Conservation (phyloP, 2,113 vertebrate genomes). For the Campylorhamphus procurvoides region DNA sequence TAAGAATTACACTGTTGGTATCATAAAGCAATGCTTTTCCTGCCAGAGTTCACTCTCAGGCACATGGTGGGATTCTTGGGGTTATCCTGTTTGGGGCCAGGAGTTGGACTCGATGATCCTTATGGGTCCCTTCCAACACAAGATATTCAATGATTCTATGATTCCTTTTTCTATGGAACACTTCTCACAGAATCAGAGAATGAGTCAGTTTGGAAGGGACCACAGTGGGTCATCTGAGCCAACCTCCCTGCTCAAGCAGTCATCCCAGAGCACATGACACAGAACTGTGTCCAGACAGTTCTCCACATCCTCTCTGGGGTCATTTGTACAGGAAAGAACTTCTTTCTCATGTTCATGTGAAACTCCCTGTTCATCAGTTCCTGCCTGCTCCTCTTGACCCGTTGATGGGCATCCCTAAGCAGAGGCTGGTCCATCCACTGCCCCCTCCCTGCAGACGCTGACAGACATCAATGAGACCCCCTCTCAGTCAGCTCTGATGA, state of each 20-base stretch:
- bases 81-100: background rate
- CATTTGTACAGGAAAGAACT: background rate
- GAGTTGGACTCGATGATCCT: background rate
- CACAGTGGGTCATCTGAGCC: background rate
- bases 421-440: background rate
- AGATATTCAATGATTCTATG: background rate
- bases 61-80: background rate
- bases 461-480: background rate
- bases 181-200: background rate
- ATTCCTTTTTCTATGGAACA: background rate
- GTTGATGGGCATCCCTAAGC: background rate
- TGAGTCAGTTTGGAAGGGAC: background rate
- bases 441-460: background rate
- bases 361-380: background rate
- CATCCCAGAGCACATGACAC: background rate
- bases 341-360: background rate
- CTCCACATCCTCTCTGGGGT: background rate
- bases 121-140: background rate
- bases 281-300: background rate
- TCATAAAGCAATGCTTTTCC: background rate
- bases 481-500: background rate
- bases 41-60: background rate
- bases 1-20: background rate
- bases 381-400: background rate
- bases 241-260: background rate